Evolutionary conservation across 2,888 invertebrate species (phyloP), one percentile per base, ranked within the genome.

Genomic region (Eupithecia subfuscata): DNA sequence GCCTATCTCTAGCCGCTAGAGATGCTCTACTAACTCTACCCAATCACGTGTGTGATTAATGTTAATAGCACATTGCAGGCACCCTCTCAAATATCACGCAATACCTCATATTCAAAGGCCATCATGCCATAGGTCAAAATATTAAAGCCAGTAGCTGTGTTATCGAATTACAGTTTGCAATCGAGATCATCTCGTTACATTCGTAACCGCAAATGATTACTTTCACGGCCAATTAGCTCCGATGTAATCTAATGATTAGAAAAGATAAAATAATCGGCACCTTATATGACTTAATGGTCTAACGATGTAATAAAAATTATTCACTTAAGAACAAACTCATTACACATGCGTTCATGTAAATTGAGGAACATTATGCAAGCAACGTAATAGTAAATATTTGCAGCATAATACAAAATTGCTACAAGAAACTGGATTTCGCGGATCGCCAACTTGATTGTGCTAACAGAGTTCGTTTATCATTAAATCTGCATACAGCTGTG

Each of bases 311-410:
- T 69, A 56, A 56, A 48, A n/a, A 56, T 22, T n/a, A 56, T 56
- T 56, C 22, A 56, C 52, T 56, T 56, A 56, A 11, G 52, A 56
- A 56, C 1, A 56, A 12, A 12, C 43, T 43, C 52, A 56, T 56
- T 56, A 56, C 3, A 56, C 52, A 64, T 69, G n/a, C 48, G 45
- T 40, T 37, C 40, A 67, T 76, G 70, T 70, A 68, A 73, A 70
- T 76, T 34, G 63, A 67, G 68, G 12, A 68, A 70, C n/a, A 76
- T 76, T 76, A 76, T 71, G 69, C 52, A 76, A 74, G 74, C 73
- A 43, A 70, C 71, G 76, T 76, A 74, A 76, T 74, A 63, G 76
- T 56, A 73, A 76, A 76, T 73, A 72, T 45, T 69, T 69, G 65
- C 25, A 64, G 70, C 76, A 74, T 73, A 73, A 70, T 52, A 64